A percentile compares a stretch with the other conserved stretches of the same genome.
phyloP scores from a whole-genome alignment of 2,888 invertebrate genomes.

The Plagodis pulveraria region DNA sequence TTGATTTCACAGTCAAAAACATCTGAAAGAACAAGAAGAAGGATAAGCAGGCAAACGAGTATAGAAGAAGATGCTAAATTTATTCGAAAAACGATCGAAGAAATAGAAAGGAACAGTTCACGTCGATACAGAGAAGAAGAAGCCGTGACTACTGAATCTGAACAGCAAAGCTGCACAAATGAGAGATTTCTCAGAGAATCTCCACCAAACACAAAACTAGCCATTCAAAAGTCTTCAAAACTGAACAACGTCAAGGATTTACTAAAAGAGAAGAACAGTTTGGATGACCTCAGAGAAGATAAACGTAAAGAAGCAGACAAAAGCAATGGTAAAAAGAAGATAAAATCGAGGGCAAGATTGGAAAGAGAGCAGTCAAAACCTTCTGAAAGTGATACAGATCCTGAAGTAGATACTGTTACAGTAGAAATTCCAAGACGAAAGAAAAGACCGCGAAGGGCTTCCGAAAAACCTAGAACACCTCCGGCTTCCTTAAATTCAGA shows the following conservation, averaged over 20 bases:
- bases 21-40: conserved; percentile 56
- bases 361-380: conserved; percentile 81
- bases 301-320: conserved; percentile 71
- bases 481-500: conserved; percentile 76
- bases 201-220: conserved; percentile 54
- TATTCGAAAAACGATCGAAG: conserved; percentile 78
- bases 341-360: conserved; percentile 74
- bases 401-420: conserved; percentile 78
- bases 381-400: conserved; percentile 78
- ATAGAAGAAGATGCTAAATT: conserved; percentile 79
- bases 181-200: conserved; percentile 43
- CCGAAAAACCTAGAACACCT: conserved; percentile 77
- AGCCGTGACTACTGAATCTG: conserved; percentile 42
- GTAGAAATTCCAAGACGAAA: conserved; percentile 79
- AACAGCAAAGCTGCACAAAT: conserved; percentile 36
- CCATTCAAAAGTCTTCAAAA: conserved; percentile 50
- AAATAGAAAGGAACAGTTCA: conserved; percentile 76
- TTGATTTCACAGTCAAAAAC: conserved; percentile 54
- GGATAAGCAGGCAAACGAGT: conserved; percentile 70
- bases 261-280: conserved; percentile 45
- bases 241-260: conserved; percentile 45
- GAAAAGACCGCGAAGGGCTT: conserved; percentile 71
- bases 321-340: conserved; percentile 75
- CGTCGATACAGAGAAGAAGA: conserved; percentile 60
- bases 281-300: conserved; percentile 65